Conservation (phyloP, 1,140 invertebrate genomes). For the Trachymyrmex cornetzi region DNA sequence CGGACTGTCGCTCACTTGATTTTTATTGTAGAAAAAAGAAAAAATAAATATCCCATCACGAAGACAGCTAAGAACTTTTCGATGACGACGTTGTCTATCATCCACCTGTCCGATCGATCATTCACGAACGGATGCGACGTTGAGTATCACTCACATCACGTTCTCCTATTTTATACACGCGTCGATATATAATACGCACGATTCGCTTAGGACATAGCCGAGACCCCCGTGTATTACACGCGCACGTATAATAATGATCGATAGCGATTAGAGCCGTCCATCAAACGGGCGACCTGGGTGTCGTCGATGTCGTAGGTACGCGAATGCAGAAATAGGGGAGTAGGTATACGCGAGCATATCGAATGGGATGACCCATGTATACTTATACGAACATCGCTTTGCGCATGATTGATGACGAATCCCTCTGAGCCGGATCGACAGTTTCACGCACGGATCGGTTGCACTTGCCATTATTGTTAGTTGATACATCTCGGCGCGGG, state of each 20-base stretch:
- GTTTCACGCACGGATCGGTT: slow-evolving; percentile 45
- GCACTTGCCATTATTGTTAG: slow-evolving; percentile 72
- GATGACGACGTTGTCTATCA: slow-evolving; percentile 55
- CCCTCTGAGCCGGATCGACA: slow-evolving; percentile 68
- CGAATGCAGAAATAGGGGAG: slow-evolving; percentile 41
- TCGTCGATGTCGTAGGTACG: slow-evolving; percentile 52
- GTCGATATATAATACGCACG: slow-evolving; percentile 42
- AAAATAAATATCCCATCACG: neutral
- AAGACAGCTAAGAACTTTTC: slow-evolving; percentile 35
- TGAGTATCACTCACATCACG: slow-evolving; percentile 60
- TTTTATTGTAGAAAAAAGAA: neutral
- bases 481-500: neutral
- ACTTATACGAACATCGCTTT: slow-evolving; percentile 75
- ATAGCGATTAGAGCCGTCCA: slow-evolving; percentile 70
- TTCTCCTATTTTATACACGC: slow-evolving; percentile 41
- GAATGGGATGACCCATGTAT: slow-evolving; percentile 70
- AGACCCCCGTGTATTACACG: slow-evolving; percentile 53
- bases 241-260: slow-evolving; percentile 71
- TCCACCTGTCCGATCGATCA: slow-evolving; percentile 53
- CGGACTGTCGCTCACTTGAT: neutral
- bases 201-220: neutral
- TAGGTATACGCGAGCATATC: slow-evolving; percentile 67
- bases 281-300: slow-evolving; percentile 58
- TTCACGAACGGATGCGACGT: slow-evolving; percentile 41
- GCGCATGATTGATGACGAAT: slow-evolving; percentile 75